Percentiles rank a stretch among this genome's conserved stretches.
These are phyloP conservation scores for Lucilia cuprina DNA, from an alignment of 1,140 invertebrate genomes.

Conservation along the genomic window DNA sequence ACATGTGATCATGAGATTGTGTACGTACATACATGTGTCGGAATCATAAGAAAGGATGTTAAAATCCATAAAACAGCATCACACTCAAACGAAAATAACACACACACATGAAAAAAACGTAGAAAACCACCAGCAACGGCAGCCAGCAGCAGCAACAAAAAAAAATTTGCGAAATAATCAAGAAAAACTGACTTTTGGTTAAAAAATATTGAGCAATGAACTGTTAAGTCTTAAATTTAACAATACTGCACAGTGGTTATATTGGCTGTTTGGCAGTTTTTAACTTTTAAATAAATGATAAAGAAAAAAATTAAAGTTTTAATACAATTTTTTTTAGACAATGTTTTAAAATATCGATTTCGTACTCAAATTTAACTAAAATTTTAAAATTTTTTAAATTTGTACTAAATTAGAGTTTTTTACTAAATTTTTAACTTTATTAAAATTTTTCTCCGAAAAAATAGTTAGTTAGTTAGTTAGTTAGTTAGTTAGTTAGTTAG, in stretches of 20 bases:
- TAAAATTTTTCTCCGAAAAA: too few species aligned
- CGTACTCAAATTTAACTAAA: too few species aligned
- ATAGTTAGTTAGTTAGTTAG: too few species aligned
- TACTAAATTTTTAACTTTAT: too few species aligned
- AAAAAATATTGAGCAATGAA: conserved; percentile 7
- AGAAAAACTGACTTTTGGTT: conserved; percentile 17
- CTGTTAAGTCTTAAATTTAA: neutral
- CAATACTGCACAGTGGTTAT: neutral
- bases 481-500: too few species aligned
- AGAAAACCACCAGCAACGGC: neutral
- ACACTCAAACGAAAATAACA: neutral
- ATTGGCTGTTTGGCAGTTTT: too few species aligned
- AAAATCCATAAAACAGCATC: neutral
- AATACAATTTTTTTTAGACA: too few species aligned
- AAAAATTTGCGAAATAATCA: neutral
- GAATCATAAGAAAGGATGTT: neutral
- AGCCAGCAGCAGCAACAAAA: neutral
- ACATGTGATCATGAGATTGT: neutral
- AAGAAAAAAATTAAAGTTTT: too few species aligned
- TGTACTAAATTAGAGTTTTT: too few species aligned
- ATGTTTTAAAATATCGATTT: too few species aligned
- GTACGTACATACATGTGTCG: neutral
- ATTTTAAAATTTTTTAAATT: too few species aligned
- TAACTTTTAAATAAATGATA: too few species aligned
- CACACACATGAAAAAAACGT: neutral